Evolutionary conservation across 2,888 invertebrate genomes (phyloP), one percentile per base, ranked within the genome.

Genomic region (Thereva nobilitata): DNA sequence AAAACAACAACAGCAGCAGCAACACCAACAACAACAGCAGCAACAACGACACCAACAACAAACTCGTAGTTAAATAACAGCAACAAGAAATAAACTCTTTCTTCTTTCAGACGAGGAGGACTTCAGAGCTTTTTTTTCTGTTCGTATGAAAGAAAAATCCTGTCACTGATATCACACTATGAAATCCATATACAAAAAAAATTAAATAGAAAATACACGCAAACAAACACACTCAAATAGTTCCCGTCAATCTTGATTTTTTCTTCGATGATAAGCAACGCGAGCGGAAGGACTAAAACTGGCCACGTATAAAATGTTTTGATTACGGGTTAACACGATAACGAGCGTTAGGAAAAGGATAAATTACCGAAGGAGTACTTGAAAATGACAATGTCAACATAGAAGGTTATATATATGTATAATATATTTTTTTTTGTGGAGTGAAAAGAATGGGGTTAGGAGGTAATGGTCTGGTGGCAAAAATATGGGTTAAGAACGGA

Each of bases 401-500:
- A 23, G 4, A 7, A 45, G 10, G 5, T 9, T 44, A 10, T 8
- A 8, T 9, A n/a, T 45, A 45, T 45, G 10, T 5, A 9, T 10
- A 45, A 9, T 10, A 45, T 2, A 45, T 10, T 45, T 4, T 45
- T n/a, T 10, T 2, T n/a, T 42, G 7, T 47, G 10, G 42, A 64
- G 41, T 41, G 34, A 23, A 56, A 65, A 65, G 55, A 65, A 54
- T 56, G 49, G 65, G 65, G 49, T 54, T 55, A 65, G 49, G 55
- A 65, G 68, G 66, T 68, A 64, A 67, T 59, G 59, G 56, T 64
- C 44, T 66, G 49, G 10, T 64, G 56, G 55, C 23, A 64, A 67
- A 67, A 70, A 71, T 71, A 64, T 70, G 67, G 70, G 68, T 67
- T 70, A 68, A 70, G 53, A 65, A 68, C 65, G 57, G 57, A 66